Percentiles rank a stretch among this genome's conserved stretches.
Conservation (phyloP, 1,140 invertebrate species). For the Caenorhabditis inopinata region DNA sequence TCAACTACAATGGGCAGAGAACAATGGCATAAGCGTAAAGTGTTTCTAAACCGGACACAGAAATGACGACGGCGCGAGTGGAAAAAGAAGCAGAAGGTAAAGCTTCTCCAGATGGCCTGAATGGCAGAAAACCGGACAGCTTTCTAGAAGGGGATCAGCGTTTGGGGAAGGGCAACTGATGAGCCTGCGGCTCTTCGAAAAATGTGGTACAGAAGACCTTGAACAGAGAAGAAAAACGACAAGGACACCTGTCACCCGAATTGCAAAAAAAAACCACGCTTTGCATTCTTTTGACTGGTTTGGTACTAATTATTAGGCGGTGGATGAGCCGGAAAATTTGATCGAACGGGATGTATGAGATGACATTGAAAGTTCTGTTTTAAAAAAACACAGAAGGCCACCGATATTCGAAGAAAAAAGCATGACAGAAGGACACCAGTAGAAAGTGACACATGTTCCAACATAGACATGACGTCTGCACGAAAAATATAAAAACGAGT, state of each 20-base stretch:
- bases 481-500: neutral
- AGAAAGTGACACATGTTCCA: neutral
- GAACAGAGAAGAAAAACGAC: neutral
- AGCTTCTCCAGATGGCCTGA: neutral
- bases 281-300: neutral
- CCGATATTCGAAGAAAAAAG: neutral
- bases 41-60: slow-evolving; percentile 13
- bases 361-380: neutral
- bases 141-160: neutral
- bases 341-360: neutral
- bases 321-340: slow-evolving; percentile 17
- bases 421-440: neutral
- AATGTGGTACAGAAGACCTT: slow-evolving; percentile 18
- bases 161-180: neutral
- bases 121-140: neutral
- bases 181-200: neutral
- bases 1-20: neutral
- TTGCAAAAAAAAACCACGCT: neutral
- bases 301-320: slow-evolving; percentile 19
- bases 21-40: slow-evolving; percentile 28
- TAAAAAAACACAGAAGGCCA: neutral
- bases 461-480: too few relatives aligned
- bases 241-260: neutral
- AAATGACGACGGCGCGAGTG: neutral
- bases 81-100: neutral